These are phyloP conservation scores for Lates japonicus DNA, from an alignment of 2,797 vertebrate species.

Conservation along the genomic window DNA sequence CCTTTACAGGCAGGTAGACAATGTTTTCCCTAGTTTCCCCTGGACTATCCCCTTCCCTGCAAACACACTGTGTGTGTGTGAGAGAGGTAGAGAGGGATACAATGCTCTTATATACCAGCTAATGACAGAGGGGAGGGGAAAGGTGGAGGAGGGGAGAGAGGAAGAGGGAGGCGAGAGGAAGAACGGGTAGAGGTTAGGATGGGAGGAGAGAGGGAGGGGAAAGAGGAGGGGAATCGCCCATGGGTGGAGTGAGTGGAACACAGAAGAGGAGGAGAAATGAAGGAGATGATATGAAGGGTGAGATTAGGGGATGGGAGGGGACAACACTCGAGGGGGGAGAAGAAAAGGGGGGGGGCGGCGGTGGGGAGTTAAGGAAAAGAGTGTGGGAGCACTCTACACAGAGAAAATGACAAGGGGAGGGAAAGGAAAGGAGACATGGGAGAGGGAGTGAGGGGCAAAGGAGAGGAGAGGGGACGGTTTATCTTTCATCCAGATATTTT, in stretches of 20 bases:
- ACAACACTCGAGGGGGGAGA: background rate
- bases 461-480: slow-evolving; percentile 63
- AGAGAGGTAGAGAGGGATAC: slow-evolving; percentile 69
- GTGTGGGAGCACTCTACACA: slow-evolving; percentile 54
- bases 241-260: slow-evolving; percentile 62
- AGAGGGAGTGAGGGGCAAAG: slow-evolving; percentile 39
- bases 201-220: slow-evolving; percentile 66
- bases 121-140: slow-evolving; percentile 79
- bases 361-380: slow-evolving; percentile 54
- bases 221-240: slow-evolving; percentile 64
- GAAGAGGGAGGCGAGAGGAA: slow-evolving; percentile 54
- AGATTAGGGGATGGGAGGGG: slow-evolving; percentile 61
- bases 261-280: slow-evolving; percentile 62
- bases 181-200: slow-evolving; percentile 54
- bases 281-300: slow-evolving; percentile 63
- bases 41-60: slow-evolving; percentile 67
- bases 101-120: slow-evolving; percentile 80
- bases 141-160: slow-evolving; percentile 76
- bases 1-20: slow-evolving; percentile 69
- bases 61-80: slow-evolving; percentile 74
- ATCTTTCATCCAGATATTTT: slow-evolving; percentile 87
- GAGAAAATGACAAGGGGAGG: slow-evolving; percentile 61
- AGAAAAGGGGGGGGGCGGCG: no score
- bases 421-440: slow-evolving; percentile 19
- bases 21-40: slow-evolving; percentile 70